Conservation (phyloP, 2,888 invertebrate genomes). For the Drosophila kuntzei region DNA sequence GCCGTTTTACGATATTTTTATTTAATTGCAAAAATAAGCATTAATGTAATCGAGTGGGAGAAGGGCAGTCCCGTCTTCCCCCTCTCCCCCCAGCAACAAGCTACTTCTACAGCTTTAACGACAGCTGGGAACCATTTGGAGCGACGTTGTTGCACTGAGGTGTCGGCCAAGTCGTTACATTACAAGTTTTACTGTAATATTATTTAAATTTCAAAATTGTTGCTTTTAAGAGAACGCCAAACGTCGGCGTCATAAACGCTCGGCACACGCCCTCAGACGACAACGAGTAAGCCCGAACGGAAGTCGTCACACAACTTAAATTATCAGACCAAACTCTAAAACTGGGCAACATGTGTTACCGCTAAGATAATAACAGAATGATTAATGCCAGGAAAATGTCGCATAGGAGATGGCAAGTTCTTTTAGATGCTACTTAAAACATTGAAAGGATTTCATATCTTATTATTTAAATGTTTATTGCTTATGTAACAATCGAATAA, state of each 20-base stretch:
- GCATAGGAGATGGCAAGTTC: background rate
- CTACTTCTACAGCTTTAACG: slow-evolving; percentile 51
- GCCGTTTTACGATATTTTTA: slow-evolving; percentile 74
- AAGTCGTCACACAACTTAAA: slow-evolving; percentile 30
- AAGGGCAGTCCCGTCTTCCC: background rate
- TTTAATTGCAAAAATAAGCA: slow-evolving; percentile 71
- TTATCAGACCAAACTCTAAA: slow-evolving; percentile 13
- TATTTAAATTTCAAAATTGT: slow-evolving; percentile 56
- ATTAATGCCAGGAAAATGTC: slow-evolving; percentile 13
- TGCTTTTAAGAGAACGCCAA: slow-evolving; percentile 16
- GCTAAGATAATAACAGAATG: background rate
- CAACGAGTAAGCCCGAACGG: slow-evolving; percentile 18
- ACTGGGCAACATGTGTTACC: slow-evolving; percentile 17
- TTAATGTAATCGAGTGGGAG: slow-evolving; percentile 45
- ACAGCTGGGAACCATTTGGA: slow-evolving; percentile 55
- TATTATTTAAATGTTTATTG: background rate
- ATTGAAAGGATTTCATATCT: background rate
- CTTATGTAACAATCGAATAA: background rate
- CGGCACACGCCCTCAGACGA: slow-evolving; percentile 26
- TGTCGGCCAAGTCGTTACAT: slow-evolving; percentile 60
- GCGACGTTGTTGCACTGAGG: slow-evolving; percentile 50
- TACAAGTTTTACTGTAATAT: slow-evolving; percentile 58
- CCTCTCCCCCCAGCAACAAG: background rate
- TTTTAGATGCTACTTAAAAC: background rate
- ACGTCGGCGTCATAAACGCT: slow-evolving; percentile 21